Evolutionary conservation across 1,140 invertebrate species (phyloP).

Genomic region (Dolichoris vasculosae): DNA sequence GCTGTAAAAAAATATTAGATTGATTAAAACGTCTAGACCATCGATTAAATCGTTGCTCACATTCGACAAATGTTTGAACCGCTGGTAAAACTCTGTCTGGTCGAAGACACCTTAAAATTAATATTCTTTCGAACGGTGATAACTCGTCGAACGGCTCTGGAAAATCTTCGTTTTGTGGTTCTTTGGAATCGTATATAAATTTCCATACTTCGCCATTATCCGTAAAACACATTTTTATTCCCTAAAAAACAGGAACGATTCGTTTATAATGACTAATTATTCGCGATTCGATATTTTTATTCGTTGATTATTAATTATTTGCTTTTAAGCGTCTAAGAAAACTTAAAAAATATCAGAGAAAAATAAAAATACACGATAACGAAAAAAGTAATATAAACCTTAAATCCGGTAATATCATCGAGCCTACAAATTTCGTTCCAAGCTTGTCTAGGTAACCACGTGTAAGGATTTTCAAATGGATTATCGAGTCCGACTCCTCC

Average conservation of each 20-base stretch:
- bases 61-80: conserved; percentile 83
- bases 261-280: background rate
- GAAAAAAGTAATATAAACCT: conserved; percentile 68
- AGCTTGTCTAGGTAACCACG: conserved; percentile 84
- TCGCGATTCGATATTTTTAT: too few species aligned
- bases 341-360: too few species aligned
- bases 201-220: conserved; percentile 82
- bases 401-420: conserved; percentile 77
- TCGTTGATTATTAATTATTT: too few species aligned
- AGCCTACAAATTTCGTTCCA: conserved; percentile 91
- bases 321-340: too few species aligned
- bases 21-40: background rate
- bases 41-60: conserved; percentile 70
- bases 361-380: too few species aligned
- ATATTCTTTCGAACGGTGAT: conserved; percentile 83
- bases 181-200: conserved; percentile 80
- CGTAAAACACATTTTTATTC: conserved; percentile 78
- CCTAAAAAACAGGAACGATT: conserved; percentile 66
- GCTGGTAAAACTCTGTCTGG: conserved; percentile 92
- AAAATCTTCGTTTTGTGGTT: conserved; percentile 81
- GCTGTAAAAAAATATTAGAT: conserved; percentile 66
- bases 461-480: conserved; percentile 81
- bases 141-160: conserved; percentile 83
- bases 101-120: conserved; percentile 87
- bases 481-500: conserved; percentile 90